Conservation (phyloP, 1,140 invertebrate genomes). For the Nasonia vitripennis region DNA sequence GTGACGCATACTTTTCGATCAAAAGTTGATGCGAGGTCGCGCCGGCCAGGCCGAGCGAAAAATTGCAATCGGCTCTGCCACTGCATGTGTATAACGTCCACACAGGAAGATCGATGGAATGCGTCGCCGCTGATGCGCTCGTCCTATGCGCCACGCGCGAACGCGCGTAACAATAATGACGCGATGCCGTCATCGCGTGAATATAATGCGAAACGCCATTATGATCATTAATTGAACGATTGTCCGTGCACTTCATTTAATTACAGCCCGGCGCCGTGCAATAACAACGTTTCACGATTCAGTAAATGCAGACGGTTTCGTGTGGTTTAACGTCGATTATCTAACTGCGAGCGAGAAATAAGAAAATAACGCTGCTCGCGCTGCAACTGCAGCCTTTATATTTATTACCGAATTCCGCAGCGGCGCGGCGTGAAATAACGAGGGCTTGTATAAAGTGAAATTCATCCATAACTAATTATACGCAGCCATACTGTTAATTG, state of each 20-base stretch:
- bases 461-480: constrained; percentile 39
- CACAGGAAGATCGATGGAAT: constrained; percentile 14
- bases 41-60: neutral
- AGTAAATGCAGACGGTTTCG: constrained; percentile 43
- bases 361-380: constrained; percentile 35
- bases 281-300: constrained; percentile 51
- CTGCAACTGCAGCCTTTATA: constrained; percentile 8
- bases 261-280: constrained; percentile 32
- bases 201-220: constrained; percentile 47
- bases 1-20: neutral
- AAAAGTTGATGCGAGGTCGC: neutral
- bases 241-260: constrained; percentile 49
- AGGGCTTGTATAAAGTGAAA: constrained; percentile 44
- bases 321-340: constrained; percentile 49
- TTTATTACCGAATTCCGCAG: constrained; percentile 30
- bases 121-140: neutral
- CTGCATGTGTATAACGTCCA: neutral
- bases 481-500: constrained; percentile 9
- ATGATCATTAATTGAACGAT: constrained; percentile 54
- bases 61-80: neutral
- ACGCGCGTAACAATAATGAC: constrained; percentile 30
- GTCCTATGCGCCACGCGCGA: neutral
- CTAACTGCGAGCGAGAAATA: constrained; percentile 33
- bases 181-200: constrained; percentile 45
- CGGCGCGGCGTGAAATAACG: neutral